Percentiles rank a stretch among this genome's conserved stretches.
Conservation (phyloP, 1,140 invertebrate genomes). For the Sarcophaga peregrina region DNA sequence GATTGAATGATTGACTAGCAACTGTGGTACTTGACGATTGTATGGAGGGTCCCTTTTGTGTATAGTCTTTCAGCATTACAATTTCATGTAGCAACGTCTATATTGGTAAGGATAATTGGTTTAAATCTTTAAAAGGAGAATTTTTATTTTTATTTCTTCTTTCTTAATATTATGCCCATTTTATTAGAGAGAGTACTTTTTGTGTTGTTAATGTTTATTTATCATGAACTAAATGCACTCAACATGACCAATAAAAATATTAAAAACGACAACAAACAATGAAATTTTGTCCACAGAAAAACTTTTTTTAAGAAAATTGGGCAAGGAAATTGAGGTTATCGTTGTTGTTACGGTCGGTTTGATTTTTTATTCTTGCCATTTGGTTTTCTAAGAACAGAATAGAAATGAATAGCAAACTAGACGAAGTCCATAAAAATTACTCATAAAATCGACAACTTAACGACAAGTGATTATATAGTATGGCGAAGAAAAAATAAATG, state of each 20-base stretch:
- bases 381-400: neutral
- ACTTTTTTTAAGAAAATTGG: neutral
- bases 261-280: neutral
- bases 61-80: no score
- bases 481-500: neutral
- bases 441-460: slow-evolving; percentile 8
- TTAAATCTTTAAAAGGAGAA: no score
- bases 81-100: no score
- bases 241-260: neutral
- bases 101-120: no score
- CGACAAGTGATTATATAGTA: neutral
- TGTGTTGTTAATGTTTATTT: slow-evolving; percentile 3
- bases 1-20: no score
- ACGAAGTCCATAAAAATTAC: neutral
- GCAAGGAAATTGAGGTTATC: neutral
- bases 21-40: no score
- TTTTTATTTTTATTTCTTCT: no score
- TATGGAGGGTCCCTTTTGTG: no score
- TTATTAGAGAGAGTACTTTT: neutral
- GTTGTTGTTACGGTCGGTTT: neutral
- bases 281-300: neutral
- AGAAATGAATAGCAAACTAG: neutral
- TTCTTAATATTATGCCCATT: no score
- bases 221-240: neutral
- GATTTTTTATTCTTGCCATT: neutral